Evolutionary conservation across 1,140 invertebrate species (phyloP).

Genomic region (Panagrolaimus sp.): DNA sequence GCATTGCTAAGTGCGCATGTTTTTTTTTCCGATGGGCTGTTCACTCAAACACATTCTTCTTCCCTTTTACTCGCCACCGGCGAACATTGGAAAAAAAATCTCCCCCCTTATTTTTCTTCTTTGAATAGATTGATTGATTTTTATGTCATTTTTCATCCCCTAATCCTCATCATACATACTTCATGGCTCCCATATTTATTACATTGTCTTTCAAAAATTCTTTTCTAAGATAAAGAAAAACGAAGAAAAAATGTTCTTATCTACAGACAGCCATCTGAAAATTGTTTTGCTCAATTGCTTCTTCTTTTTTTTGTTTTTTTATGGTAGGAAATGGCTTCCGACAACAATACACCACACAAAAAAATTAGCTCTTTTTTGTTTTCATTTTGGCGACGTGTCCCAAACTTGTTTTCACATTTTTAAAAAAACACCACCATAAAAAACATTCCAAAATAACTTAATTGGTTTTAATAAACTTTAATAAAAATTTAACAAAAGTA

Average conservation of each 20-base stretch:
- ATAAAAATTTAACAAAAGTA: not conserved
- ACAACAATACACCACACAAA: not conserved
- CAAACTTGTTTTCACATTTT: not conserved
- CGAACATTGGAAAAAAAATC: too few species aligned
- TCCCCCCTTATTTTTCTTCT: too few species aligned
- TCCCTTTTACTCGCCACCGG: too few species aligned
- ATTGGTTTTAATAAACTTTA: not conserved
- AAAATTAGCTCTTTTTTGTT: slow-evolving; percentile 1
- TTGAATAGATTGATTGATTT: too few species aligned
- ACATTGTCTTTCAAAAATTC: not conserved
- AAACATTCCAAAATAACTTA: not conserved
- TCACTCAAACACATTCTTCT: too few species aligned
- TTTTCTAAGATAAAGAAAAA: not conserved
- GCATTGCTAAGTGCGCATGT: too few species aligned
- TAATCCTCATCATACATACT: too few species aligned
- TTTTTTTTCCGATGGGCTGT: too few species aligned
- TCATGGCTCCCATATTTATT: not conserved
- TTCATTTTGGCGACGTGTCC: not conserved
- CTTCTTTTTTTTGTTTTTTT: not conserved
- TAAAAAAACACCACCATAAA: not conserved
- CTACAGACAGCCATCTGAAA: not conserved
- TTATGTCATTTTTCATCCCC: too few species aligned
- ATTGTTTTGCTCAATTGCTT: not conserved
- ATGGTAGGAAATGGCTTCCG: not conserved
- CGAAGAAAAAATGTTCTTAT: not conserved